Percentiles rank a stretch among this genome's conserved stretches.
Conservation (phyloP, 1,140 invertebrate species). For the Drosophila pectinifera region DNA sequence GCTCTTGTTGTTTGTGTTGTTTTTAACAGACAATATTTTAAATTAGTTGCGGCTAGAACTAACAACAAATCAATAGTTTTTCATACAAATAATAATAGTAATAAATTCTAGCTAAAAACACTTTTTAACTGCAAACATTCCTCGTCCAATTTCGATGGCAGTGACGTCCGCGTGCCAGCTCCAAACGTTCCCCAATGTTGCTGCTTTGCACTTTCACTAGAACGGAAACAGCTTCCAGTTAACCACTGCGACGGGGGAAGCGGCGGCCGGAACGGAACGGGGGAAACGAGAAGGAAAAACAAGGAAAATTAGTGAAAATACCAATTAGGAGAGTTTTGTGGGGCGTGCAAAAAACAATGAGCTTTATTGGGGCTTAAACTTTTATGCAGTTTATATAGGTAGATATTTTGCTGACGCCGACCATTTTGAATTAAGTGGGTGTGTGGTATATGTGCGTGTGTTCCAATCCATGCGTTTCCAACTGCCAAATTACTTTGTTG, state of each 20-base stretch:
- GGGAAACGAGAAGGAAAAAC: constrained; percentile 44
- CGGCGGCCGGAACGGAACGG: constrained; percentile 10
- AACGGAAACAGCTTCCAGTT: constrained; percentile 84
- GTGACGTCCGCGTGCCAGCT: constrained; percentile 66
- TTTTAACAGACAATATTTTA: constrained; percentile 59
- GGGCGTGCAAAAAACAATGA: constrained; percentile 66
- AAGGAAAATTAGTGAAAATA: constrained; percentile 30
- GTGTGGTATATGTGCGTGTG: constrained; percentile 58
- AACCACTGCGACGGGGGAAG: constrained; percentile 73
- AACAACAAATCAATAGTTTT: constrained; percentile 79
- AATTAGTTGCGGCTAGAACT: constrained; percentile 73
- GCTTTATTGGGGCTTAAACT: constrained; percentile 38
- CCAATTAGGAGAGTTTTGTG: constrained; percentile 1
- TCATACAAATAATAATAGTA: constrained; percentile 72
- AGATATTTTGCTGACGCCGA: constrained; percentile 53
- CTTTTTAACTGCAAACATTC: constrained; percentile 74
- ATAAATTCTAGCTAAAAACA: constrained; percentile 83
- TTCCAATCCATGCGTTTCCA: constrained; percentile 78
- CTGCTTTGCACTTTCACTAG: constrained; percentile 64
- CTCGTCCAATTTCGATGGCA: constrained; percentile 74
- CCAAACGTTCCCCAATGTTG: constrained; percentile 53
- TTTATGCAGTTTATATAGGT: constrained; percentile 28
- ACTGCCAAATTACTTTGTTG: constrained; percentile 60
- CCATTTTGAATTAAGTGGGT: constrained; percentile 50
- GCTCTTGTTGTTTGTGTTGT: constrained; percentile 38